Evolutionary conservation across 2,797 vertebrate species (phyloP).

Genomic region (Macropodus opercularis): DNA sequence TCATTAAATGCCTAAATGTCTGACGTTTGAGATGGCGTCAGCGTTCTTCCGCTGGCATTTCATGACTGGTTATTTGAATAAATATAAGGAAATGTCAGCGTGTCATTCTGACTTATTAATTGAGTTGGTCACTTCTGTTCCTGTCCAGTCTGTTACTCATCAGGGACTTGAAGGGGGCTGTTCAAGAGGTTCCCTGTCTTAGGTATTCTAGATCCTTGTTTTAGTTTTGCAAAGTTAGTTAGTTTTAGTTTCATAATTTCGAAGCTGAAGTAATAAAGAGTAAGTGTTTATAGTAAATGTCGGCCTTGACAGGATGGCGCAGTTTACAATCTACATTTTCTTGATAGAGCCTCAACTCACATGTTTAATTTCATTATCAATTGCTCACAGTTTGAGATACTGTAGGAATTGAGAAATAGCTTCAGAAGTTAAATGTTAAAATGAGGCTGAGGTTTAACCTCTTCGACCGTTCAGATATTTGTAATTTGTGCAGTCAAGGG

Average conservation of each 20-base stretch:
- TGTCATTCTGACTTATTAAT: constrained; percentile 40
- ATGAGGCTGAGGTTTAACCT: constrained; percentile 1
- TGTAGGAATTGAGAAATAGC: no score
- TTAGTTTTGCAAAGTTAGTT: constrained; percentile 63
- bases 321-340: not conserved
- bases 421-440: not conserved
- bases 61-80: constrained; percentile 7
- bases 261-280: not conserved
- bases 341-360: not conserved
- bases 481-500: constrained; percentile 35
- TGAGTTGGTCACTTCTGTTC: constrained; percentile 36
- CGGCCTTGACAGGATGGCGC: not conserved
- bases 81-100: not conserved
- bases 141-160: constrained; percentile 52
- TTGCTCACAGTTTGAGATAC: not conserved
- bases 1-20: not conserved
- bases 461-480: constrained; percentile 8
- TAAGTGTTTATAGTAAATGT: constrained; percentile 24
- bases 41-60: not conserved
- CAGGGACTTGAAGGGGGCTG: not conserved
- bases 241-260: constrained; percentile 55
- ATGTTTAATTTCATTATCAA: not conserved
- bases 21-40: constrained; percentile 2
- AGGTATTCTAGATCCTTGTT: constrained; percentile 48
- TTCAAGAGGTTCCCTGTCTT: constrained; percentile 29